Percentiles rank a stretch among this genome's conserved stretches.
These are phyloP conservation scores for Cephus cinctus DNA, from an alignment of 1,140 invertebrate genomes.

Conservation along the genomic window DNA sequence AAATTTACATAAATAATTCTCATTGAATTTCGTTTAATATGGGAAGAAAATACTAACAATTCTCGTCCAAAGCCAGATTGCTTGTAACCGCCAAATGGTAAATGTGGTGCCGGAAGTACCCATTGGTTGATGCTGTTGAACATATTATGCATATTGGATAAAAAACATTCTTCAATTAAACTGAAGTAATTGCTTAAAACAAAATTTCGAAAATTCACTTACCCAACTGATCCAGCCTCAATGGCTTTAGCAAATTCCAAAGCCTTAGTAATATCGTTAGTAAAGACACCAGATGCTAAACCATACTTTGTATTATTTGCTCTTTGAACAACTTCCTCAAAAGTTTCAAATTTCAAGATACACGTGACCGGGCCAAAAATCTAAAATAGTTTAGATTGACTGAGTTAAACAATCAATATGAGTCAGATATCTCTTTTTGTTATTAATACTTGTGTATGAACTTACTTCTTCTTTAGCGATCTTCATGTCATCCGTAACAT, in stretches of 20 bases:
- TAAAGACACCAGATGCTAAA: conserved; percentile 82
- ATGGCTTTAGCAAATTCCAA: conserved; percentile 72
- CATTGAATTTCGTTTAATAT: conserved; percentile 1
- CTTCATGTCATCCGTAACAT: conserved; percentile 77
- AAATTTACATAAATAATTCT: conserved; percentile 10
- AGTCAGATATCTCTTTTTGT: no score
- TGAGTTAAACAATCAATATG: neutral
- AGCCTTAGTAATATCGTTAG: conserved; percentile 80
- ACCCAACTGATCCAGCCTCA: conserved; percentile 71
- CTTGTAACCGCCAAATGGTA: conserved; percentile 82
- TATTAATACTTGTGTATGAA: conserved; percentile 2
- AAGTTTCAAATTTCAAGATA: conserved; percentile 73
- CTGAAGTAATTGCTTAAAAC: conserved; percentile 14
- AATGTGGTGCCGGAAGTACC: conserved; percentile 63
- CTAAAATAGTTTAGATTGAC: conserved; percentile 36
- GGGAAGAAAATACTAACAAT: conserved; percentile 57
- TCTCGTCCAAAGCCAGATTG: conserved; percentile 76
- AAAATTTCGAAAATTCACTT: conserved; percentile 23
- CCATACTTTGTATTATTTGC: conserved; percentile 87
- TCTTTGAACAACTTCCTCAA: conserved; percentile 85
- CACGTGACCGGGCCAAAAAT: conserved; percentile 75
- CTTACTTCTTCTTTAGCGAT: conserved; percentile 76
- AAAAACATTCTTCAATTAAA: neutral
- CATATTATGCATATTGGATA: conserved; percentile 12
- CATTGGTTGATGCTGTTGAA: conserved; percentile 74